Conservation (phyloP, 2,113 vertebrate genomes). For the Myotis lucifugus region DNA sequence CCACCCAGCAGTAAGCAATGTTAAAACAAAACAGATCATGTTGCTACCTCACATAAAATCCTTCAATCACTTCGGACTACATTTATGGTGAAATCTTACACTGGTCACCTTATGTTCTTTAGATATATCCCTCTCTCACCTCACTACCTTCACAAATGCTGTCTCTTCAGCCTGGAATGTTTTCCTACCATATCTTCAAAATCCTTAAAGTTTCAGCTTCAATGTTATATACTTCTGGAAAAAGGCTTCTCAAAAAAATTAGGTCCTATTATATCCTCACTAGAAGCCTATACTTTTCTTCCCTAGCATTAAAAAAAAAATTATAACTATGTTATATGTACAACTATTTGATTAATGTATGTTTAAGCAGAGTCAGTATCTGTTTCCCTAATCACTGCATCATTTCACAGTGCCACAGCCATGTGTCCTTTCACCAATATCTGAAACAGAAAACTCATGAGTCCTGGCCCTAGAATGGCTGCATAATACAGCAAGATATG, state of each 20-base stretch:
- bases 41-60: background rate
- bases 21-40: background rate
- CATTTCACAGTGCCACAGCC: background rate
- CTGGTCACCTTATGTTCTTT: background rate
- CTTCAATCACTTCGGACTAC: background rate
- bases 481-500: background rate
- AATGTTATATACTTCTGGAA: constrained; percentile 5
- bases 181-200: background rate
- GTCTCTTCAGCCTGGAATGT: background rate
- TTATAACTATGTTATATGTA: background rate
- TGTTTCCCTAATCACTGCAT: background rate
- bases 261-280: background rate
- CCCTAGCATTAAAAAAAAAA: background rate
- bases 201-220: background rate
- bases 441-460: background rate
- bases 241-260: background rate
- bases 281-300: background rate
- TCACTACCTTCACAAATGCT: background rate
- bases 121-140: background rate
- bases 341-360: background rate
- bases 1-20: background rate
- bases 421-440: background rate
- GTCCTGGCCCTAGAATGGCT: background rate
- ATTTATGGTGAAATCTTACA: background rate
- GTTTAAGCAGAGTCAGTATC: background rate